Conservation (phyloP, 2,113 vertebrate genomes). For the Pipa parva region DNA sequence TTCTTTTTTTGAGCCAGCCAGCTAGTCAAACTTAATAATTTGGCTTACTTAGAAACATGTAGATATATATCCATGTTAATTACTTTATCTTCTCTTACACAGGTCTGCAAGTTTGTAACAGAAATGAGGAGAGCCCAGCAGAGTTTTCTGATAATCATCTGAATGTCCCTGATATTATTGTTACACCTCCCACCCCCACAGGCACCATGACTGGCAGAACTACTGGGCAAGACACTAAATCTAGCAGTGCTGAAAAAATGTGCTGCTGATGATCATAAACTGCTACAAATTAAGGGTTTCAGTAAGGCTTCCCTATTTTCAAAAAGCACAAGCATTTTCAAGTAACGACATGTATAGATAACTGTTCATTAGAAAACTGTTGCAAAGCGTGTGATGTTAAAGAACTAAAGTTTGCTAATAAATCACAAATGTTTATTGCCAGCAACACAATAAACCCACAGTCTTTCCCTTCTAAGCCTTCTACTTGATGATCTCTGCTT, state of each 20-base stretch:
- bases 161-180: slow-evolving; percentile 66
- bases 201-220: slow-evolving; percentile 48
- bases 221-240: background rate
- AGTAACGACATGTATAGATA: no score
- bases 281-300: background rate
- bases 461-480: no score
- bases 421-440: no score
- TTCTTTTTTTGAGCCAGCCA: no score
- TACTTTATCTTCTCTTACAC: background rate
- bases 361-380: no score
- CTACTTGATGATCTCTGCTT: no score
- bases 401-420: no score
- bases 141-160: slow-evolving; percentile 44
- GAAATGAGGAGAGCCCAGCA: slow-evolving; percentile 28
- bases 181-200: slow-evolving; percentile 67
- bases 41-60: no score
- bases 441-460: no score
- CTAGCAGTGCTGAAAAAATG: background rate
- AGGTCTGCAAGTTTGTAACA: slow-evolving; percentile 64
- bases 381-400: no score
- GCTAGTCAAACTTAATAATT: no score
- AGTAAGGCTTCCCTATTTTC: slow-evolving; percentile 19
- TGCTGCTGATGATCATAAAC: background rate
- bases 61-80: background rate
- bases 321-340: background rate